Percentiles rank a stretch among this genome's conserved stretches.
phyloP scores from a whole-genome alignment of 2,888 invertebrate genomes.

The Stenchaetothrips biformis region DNA sequence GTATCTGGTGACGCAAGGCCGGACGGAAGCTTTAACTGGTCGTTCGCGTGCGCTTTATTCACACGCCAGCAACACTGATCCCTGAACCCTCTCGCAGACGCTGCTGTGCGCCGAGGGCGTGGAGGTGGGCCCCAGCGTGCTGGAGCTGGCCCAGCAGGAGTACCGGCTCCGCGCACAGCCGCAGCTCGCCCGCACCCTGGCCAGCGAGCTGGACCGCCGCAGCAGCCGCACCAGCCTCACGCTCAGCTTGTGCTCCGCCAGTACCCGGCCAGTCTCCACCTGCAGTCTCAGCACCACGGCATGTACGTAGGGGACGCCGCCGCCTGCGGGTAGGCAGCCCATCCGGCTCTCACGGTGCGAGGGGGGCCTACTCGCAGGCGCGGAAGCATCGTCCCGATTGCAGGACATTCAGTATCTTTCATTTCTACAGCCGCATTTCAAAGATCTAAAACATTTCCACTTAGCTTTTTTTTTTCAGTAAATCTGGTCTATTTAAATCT shows the following conservation, averaged over 20 bases:
- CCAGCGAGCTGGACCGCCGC: conserved; percentile 32
- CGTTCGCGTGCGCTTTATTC: too few species aligned
- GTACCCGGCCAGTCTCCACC: not conserved
- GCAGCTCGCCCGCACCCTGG: conserved; percentile 36
- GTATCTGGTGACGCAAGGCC: not conserved
- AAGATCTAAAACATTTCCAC: too few species aligned
- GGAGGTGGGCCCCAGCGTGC: conserved; percentile 36
- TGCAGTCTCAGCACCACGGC: conserved; percentile 1
- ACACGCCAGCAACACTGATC: not conserved
- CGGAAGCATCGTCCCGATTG: too few species aligned
- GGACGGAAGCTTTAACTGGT: not conserved
- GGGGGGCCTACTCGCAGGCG: not conserved
- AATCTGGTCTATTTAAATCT: too few species aligned
- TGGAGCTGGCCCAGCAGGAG: conserved; percentile 39
- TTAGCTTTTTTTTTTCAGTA: too few species aligned
- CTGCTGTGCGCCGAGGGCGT: conserved; percentile 37
- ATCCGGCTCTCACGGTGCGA: not conserved
- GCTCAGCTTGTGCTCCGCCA: not conserved
- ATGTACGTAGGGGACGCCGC: not conserved
- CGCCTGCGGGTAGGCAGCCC: not conserved
- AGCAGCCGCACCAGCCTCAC: conserved; percentile 4
- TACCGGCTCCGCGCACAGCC: conserved; percentile 39
- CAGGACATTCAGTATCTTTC: too few species aligned
- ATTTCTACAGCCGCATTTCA: too few species aligned
- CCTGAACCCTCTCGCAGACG: conserved; percentile 34